A percentile compares a stretch with the other conserved stretches of the same genome.
phyloP scores from a whole-genome alignment of 1,140 invertebrate species.

The Arctopsyche grandis region DNA sequence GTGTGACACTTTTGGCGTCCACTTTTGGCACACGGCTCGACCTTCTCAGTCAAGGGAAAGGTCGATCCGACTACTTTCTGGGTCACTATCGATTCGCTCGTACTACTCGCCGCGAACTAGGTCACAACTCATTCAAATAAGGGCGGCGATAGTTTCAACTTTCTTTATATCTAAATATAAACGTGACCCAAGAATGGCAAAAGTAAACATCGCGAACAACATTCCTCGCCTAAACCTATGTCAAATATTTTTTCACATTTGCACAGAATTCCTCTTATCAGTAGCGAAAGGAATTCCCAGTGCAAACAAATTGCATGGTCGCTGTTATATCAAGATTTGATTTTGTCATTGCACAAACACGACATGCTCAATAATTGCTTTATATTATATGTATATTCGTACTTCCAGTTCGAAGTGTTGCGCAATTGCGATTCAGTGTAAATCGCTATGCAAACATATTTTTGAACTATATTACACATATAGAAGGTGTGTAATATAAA shows the following conservation, averaged over 20 bases:
- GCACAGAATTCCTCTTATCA: no score
- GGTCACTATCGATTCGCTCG: conserved; percentile 32
- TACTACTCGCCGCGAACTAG: neutral
- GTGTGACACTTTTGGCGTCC: conserved; percentile 27
- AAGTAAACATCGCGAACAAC: neutral
- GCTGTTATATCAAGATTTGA: no score
- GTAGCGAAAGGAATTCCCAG: no score
- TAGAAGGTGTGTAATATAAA: no score
- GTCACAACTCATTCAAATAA: conserved; percentile 3
- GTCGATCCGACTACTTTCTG: conserved; percentile 24
- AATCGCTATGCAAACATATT: neutral
- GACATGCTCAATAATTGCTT: no score
- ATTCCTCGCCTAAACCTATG: no score
- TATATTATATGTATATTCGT: no score
- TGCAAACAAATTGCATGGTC: no score
- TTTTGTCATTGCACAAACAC: no score
- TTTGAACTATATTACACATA: no score
- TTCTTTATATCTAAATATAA: neutral
- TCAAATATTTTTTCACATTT: no score
- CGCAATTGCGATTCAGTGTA: neutral
- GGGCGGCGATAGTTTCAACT: neutral
- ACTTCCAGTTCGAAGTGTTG: no score
- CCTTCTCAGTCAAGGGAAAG: conserved; percentile 27
- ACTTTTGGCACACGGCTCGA: conserved; percentile 18
- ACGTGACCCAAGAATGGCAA: neutral